Evolutionary conservation across 2,888 invertebrate genomes (phyloP), one percentile per base, ranked within the genome.

Genomic region (Notocelia uddmanniana): DNA sequence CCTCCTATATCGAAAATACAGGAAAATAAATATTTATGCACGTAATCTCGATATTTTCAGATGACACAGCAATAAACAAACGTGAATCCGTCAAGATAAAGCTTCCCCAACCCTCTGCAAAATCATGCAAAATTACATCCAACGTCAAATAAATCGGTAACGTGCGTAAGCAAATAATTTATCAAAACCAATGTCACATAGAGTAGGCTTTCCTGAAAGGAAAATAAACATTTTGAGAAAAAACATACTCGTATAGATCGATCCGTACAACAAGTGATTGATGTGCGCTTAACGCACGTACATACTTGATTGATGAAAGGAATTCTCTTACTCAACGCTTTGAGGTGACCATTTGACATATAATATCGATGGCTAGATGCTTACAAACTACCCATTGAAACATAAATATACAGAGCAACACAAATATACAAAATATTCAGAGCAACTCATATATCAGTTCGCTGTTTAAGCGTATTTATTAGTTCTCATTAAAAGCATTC

Each of bases 121-220:
- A 68, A 58, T 58, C 58, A 60, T 41, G 60, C 41, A 45, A 69
- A 69, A 69, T 67, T 59, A 59, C 50, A 68, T 54, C 52, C 60
- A 48, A 69, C 73, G 74, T 74, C 76, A 77, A 73, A 70, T 75
- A 76, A 77, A 78, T 78, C 75, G 74, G 76, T 76, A 80, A 75
- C 74, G 75, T 76, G 74, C 74, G 78, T 76, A 80, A 75, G 83
- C 79, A 84, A 88, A 88, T 86, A 87, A 88, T 88, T 86, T 85
- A 89, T 89, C 88, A 89, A 87, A 88, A 84, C 86, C 84, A 83
- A n/a, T 81, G 85, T 87, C 86, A 85, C 81, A 81, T 78, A 79
- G 78, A 79, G 77, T 74, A 78, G 75, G 79, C 77, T 80, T 80
- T 78, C 75, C 77, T 73, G 77, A 74, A 79, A 79, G 78, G 79